Evolutionary conservation across 2,888 invertebrate genomes (phyloP).

Genomic region (Ophion obscuratus): DNA sequence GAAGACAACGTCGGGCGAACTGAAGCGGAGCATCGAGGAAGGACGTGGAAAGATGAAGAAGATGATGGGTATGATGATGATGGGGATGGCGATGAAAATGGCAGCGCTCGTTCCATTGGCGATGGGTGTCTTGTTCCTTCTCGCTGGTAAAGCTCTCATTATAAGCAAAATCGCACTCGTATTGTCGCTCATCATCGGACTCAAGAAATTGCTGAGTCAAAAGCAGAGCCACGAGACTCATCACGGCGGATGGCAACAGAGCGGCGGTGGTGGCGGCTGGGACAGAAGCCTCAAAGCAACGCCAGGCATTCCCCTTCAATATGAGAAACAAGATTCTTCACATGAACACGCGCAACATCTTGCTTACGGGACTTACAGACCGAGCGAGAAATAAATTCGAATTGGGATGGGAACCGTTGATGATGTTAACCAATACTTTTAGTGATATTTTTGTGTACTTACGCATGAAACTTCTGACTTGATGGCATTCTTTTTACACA

Average conservation of each 20-base stretch:
- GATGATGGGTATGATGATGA: conserved; percentile 96
- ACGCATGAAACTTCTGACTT: not conserved
- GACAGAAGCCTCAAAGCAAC: conserved; percentile 86
- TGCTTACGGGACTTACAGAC: conserved; percentile 87
- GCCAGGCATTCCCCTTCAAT: conserved; percentile 70
- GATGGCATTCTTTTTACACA: not conserved
- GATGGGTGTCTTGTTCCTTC: conserved; percentile 91
- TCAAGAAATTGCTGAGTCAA: conserved; percentile 91
- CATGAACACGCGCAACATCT: conserved; percentile 86
- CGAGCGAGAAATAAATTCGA: conserved; percentile 81
- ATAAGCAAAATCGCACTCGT: conserved; percentile 92
- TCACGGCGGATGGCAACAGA: conserved; percentile 79
- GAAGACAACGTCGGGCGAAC: conserved; percentile 88
- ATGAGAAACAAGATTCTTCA: conserved; percentile 74
- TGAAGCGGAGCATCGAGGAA: conserved; percentile 90
- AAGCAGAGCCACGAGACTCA: conserved; percentile 86
- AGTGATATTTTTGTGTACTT: conserved; percentile 24
- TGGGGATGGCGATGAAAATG: conserved; percentile 94
- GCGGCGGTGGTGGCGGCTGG: conserved; percentile 87
- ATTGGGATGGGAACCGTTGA: conserved; percentile 45
- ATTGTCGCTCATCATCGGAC: conserved; percentile 91
- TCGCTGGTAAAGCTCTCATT: conserved; percentile 95
- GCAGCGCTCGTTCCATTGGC: conserved; percentile 92
- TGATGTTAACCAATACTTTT: conserved; percentile 10
- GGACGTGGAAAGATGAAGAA: conserved; percentile 95